Conservation (phyloP, 1,140 invertebrate genomes). For the Geopemphigus sp. region DNA sequence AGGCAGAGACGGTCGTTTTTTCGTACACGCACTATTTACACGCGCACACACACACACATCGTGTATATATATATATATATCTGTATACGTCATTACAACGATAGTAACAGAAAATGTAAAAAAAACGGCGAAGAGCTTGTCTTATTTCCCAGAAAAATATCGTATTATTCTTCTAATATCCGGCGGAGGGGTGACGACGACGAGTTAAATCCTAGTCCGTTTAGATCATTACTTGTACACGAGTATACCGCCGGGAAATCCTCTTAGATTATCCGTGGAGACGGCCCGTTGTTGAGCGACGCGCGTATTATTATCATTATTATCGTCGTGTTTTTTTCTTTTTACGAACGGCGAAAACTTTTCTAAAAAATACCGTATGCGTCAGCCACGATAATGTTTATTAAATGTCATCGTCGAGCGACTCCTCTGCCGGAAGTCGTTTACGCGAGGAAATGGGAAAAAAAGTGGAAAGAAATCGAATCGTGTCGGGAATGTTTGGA, state of each 20-base stretch:
- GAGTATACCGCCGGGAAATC: not conserved
- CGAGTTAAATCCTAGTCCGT: not conserved
- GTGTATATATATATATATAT: no score
- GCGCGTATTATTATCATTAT: not conserved
- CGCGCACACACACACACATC: not conserved
- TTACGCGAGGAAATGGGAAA: slow-evolving; percentile 2
- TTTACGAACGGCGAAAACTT: not conserved
- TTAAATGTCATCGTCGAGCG: slow-evolving; percentile 1
- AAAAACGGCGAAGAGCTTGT: not conserved
- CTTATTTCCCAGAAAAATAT: not conserved
- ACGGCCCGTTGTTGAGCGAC: not conserved
- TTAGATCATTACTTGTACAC: not conserved
- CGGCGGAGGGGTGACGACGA: no score
- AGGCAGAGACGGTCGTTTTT: not conserved
- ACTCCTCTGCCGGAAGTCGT: slow-evolving; percentile 9
- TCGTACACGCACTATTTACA: not conserved
- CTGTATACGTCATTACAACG: no score
- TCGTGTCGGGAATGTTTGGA: not conserved
- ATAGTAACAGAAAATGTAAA: no score
- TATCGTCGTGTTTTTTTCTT: no score
- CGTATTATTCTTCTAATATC: not conserved
- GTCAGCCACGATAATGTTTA: not conserved
- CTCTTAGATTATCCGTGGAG: not conserved
- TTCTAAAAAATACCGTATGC: not conserved
- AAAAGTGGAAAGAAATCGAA: slow-evolving; percentile 26